Conservation (phyloP, 2,113 vertebrate genomes). For the Cricetomys ansorgei region DNA sequence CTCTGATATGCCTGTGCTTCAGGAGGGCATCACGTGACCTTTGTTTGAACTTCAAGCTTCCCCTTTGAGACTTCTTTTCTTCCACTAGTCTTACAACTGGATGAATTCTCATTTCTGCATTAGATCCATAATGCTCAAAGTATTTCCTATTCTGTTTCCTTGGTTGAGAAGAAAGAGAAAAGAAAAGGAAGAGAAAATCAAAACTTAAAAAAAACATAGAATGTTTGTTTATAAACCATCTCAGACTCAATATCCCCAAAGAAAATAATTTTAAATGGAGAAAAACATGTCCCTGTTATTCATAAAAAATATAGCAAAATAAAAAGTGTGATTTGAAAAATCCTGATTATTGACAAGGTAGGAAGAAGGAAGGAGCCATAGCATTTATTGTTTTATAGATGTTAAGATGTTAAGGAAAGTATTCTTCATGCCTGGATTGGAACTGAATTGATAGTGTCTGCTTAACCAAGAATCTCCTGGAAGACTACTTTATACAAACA, state of each 20-base stretch:
- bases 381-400: conserved; percentile 17
- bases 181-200: neutral
- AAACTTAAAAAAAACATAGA: neutral
- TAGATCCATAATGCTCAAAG: neutral
- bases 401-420: neutral
- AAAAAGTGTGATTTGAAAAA: neutral
- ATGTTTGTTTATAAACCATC: neutral
- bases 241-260: neutral
- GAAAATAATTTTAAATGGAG: neutral
- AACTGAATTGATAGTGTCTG: neutral
- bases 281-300: neutral
- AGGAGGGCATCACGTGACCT: neutral
- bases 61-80: neutral
- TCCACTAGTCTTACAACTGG: neutral
- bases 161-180: neutral
- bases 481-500: neutral
- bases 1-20: neutral
- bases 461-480: conserved; percentile 7
- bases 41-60: neutral
- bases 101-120: neutral
- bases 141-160: neutral
- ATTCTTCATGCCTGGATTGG: neutral
- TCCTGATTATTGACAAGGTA: neutral
- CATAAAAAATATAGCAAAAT: neutral
- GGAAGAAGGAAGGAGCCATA: neutral